Conservation (phyloP, 2,797 vertebrate species). For the Enteromius trimaculatus region DNA sequence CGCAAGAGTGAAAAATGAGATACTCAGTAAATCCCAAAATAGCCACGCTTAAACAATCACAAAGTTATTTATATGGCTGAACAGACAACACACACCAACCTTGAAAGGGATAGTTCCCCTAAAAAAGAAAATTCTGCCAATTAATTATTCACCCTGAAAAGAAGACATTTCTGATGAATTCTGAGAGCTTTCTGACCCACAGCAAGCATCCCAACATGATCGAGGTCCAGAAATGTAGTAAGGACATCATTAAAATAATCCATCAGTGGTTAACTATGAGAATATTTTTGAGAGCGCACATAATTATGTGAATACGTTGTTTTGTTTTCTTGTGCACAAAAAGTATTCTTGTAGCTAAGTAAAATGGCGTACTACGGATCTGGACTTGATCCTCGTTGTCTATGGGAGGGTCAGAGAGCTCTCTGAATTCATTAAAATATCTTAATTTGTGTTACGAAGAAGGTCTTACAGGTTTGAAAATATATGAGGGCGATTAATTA, state of each 20-base stretch:
- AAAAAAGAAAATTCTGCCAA: background rate
- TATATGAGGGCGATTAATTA: no score
- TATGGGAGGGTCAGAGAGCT: background rate
- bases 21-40: background rate
- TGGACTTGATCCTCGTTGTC: background rate
- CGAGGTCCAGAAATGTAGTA: background rate
- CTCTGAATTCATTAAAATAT: background rate
- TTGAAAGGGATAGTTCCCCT: background rate
- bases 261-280: no score
- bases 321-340: no score
- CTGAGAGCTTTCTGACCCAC: background rate
- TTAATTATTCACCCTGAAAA: no score
- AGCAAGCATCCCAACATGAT: background rate
- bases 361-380: background rate
- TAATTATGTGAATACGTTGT: no score
- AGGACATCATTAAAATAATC: no score
- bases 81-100: background rate
- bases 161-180: background rate
- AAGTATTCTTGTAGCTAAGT: no score
- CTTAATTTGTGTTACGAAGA: background rate
- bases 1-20: background rate
- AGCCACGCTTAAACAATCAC: background rate
- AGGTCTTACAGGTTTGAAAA: no score
- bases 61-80: background rate
- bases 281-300: no score